These are phyloP conservation scores for Phoxinus phoxinus DNA, from an alignment of 2,113 vertebrate species.

Conservation along the genomic window DNA sequence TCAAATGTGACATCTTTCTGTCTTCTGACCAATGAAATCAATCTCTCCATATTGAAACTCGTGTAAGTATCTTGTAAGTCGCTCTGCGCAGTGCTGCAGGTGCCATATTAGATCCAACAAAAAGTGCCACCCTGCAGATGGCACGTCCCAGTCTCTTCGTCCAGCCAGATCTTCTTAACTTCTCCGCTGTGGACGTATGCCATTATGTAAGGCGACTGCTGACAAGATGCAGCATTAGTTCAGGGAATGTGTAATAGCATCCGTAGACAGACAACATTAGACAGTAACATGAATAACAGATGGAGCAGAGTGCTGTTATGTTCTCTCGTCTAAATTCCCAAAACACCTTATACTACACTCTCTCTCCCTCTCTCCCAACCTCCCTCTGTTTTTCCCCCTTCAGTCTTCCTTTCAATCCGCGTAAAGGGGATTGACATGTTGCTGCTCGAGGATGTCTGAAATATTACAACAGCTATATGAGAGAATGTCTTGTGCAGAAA, in stretches of 20 bases:
- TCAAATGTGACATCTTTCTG: too few species aligned
- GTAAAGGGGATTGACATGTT: constrained; percentile 29
- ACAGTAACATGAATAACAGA: constrained; percentile 43
- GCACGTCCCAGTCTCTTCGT: not conserved
- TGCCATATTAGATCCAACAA: constrained; percentile 7
- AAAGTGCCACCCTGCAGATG: constrained; percentile 6
- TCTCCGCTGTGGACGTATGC: not conserved
- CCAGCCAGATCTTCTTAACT: constrained; percentile 28
- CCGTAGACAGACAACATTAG: constrained; percentile 21
- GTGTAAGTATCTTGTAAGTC: not conserved
- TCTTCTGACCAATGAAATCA: too few species aligned
- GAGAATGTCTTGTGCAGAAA: constrained; percentile 31
- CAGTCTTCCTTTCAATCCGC: not conserved
- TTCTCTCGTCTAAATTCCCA: constrained; percentile 35
- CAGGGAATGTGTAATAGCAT: constrained; percentile 19
- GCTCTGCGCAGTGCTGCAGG: not conserved
- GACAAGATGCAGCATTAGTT: constrained; percentile 21
- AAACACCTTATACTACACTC: constrained; percentile 16
- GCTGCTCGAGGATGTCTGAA: constrained; percentile 27
- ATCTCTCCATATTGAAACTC: not conserved
- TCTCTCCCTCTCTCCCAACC: not conserved
- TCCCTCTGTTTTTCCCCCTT: not conserved
- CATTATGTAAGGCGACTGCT: constrained; percentile 24
- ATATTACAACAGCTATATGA: constrained; percentile 27
- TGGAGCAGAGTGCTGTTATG: constrained; percentile 29